phyloP scores from a whole-genome alignment of 2,797 vertebrate species.

The Pangasius djambal region DNA sequence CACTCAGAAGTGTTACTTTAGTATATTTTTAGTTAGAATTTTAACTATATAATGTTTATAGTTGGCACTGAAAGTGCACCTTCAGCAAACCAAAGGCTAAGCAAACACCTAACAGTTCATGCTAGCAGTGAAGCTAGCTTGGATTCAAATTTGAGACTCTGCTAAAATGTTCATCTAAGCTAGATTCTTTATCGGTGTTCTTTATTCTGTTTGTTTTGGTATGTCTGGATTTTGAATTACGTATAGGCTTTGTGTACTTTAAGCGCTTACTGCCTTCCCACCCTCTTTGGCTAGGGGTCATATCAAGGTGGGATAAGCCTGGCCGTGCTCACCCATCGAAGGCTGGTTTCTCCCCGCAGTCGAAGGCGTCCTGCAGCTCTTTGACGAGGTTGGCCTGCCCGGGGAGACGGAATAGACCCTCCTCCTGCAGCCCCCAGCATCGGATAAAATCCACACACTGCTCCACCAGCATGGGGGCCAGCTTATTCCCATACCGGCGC shows the following conservation, averaged over 20 bases:
- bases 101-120: neutral
- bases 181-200: neutral
- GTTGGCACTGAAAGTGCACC: too few species aligned
- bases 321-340: slow-evolving; percentile 76
- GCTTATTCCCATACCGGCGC: slow-evolving; percentile 87
- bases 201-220: neutral
- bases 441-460: slow-evolving; percentile 98
- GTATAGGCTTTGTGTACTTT: neutral
- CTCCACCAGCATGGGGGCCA: slow-evolving; percentile 95
- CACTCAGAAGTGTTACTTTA: neutral
- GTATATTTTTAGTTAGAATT: neutral
- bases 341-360: slow-evolving; percentile 95
- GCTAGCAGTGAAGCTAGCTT: neutral
- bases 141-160: neutral
- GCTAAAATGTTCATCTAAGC: neutral
- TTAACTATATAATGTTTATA: neutral
- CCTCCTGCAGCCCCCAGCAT: slow-evolving; percentile 88
- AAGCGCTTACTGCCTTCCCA: neutral
- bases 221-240: neutral
- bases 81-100: neutral
- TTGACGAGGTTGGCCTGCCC: slow-evolving; percentile 98
- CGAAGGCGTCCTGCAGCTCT: slow-evolving; percentile 95
- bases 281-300: neutral
- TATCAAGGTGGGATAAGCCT: neutral
- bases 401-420: slow-evolving; percentile 92